These are phyloP conservation scores for Rhipidura dahli DNA, from an alignment of 2,113 vertebrate genomes.

Conservation along the genomic window DNA sequence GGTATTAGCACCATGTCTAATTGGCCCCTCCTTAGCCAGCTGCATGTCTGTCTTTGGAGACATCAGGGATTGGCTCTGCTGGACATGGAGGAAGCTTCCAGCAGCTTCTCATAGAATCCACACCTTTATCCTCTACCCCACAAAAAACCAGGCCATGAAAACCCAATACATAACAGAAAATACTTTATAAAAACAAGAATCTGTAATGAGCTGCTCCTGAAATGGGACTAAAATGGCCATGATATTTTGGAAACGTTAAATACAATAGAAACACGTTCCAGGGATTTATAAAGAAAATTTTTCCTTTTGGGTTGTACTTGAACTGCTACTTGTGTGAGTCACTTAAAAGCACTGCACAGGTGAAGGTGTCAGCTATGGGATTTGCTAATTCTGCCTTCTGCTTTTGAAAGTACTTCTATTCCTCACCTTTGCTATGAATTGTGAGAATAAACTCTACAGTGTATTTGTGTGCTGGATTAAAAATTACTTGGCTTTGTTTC, in stretches of 20 bases:
- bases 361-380: background rate
- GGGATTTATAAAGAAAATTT: background rate
- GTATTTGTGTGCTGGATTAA: background rate
- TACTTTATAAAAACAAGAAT: background rate
- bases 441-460: background rate
- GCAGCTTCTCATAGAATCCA: background rate
- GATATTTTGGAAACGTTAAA: background rate
- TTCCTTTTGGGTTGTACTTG: background rate
- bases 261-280: background rate
- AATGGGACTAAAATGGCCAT: background rate
- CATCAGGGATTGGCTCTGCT: background rate
- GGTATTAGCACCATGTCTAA: fast-evolving
- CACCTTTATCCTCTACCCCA: fast-evolving
- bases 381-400: background rate
- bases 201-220: background rate
- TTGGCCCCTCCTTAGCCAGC: background rate
- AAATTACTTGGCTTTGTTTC: background rate
- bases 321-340: background rate
- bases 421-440: background rate
- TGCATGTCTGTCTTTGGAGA: background rate
- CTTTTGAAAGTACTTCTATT: background rate
- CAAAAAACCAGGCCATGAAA: background rate
- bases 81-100: background rate
- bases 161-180: background rate
- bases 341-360: background rate